Evolutionary conservation across 92 coral and sea anemone genomes (phyloP), one percentile per base, ranked within the genome.

Genomic region (Porites evermanni): DNA sequence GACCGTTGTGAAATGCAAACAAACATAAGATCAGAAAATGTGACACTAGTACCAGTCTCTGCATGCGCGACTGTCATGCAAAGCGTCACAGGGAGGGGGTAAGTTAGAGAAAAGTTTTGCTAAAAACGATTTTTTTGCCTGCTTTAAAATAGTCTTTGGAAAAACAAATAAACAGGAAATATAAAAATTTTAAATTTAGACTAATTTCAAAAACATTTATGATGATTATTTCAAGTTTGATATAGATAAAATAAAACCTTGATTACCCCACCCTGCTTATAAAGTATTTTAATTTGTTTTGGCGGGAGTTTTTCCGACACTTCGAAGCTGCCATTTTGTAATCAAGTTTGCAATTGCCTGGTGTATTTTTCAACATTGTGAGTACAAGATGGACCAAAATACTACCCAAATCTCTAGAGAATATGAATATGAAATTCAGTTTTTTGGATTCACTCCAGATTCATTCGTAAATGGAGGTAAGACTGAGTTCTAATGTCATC

Each of bases 381-480:
- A 18, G 60, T 70, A 63, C 8, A 65, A 84, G 76, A 92, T 90
- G 94, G 95, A 86, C 13, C 80, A 77, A 58, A 68, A 76, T 18
- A 20, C 47, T 38, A 38, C 21, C 67, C 73, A 67, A 59, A 81
- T 70, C 21, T 82, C 77, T n/a, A 75, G 80, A 8, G 94, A 90
- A 20, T 51, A 83, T 53, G 99, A 93, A 74, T 97, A 97, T 66
- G 98, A 90, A 63, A 89, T 93, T 2, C 99, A 97, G 85, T 91
- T 97, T 60, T 97, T 97, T 76, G 99, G 99, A 21, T 97, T 97
- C 75, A 97, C 98, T 0, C 99, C 99, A 24, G 96, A 92, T 66
- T 92, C 99, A 12, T 97, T 97, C 88, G 94, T 93, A n/a, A 97
- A 97, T 82, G 98, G 99, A 85, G 91, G 98, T 95, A 79, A 80